phyloP scores from a whole-genome alignment of 2,888 invertebrate species.

The Lepidocyrtinus sp. region DNA sequence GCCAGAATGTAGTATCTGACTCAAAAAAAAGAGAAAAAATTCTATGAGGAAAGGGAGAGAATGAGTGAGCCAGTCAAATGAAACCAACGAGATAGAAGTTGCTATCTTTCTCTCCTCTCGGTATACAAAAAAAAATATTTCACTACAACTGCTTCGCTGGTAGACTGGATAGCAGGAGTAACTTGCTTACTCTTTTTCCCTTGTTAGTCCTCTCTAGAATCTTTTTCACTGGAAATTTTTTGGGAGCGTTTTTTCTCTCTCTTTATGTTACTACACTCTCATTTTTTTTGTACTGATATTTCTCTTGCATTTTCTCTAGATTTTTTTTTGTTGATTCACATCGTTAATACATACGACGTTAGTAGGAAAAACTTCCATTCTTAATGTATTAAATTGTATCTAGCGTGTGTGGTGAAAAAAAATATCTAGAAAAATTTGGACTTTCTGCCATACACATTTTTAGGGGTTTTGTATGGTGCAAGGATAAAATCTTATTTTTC shows the following conservation, averaged over 20 bases:
- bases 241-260: background rate
- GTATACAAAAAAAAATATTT: constrained; percentile 17
- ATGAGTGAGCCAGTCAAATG: background rate
- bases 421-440: background rate
- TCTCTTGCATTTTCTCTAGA: background rate
- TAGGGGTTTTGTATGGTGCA: no score
- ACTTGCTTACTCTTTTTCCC: constrained; percentile 1
- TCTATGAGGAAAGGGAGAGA: constrained; percentile 2
- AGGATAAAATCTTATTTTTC: background rate
- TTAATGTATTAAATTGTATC: no score
- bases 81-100: constrained; percentile 13
- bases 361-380: no score
- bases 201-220: constrained; percentile 11
- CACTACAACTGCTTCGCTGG: background rate
- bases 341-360: no score
- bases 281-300: constrained; percentile 14
- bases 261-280: background rate
- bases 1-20: constrained; percentile 10
- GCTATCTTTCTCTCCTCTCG: background rate
- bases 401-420: no score
- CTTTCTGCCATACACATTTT: no score
- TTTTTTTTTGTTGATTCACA: no score
- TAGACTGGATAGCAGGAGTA: constrained; percentile 4
- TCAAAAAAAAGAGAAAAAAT: constrained; percentile 13
- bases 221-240: constrained; percentile 8